These are phyloP conservation scores for Pseudopodoces humilis DNA, from an alignment of 2,113 vertebrate genomes.

Conservation along the genomic window DNA sequence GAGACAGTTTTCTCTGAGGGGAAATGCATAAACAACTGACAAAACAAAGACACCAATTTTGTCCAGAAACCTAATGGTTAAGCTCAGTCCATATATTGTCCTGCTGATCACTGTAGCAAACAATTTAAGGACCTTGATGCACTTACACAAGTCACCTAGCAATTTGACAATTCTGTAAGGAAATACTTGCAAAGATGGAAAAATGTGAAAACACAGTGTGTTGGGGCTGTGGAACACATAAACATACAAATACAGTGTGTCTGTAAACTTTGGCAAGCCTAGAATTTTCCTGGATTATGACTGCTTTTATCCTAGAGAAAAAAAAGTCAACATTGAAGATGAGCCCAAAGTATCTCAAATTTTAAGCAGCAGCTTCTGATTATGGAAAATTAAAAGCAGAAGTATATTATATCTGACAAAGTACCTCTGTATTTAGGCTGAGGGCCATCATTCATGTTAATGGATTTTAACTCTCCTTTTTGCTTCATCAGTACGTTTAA, in stretches of 20 bases:
- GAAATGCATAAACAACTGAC: neutral
- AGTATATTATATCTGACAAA: neutral
- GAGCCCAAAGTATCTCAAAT: neutral
- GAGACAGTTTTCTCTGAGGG: neutral
- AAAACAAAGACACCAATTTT: neutral
- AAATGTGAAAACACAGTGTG: neutral
- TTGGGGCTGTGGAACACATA: neutral
- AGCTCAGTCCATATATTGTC: neutral
- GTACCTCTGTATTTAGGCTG: neutral
- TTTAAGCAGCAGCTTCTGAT: neutral
- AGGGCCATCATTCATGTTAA: neutral
- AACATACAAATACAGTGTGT: fast-evolving
- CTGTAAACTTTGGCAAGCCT: neutral
- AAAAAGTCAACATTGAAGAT: neutral
- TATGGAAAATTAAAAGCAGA: neutral
- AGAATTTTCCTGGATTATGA: neutral
- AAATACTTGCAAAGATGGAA: neutral
- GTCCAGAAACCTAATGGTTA: neutral
- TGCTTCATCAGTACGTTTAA: neutral
- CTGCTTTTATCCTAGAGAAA: neutral
- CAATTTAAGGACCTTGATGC: neutral
- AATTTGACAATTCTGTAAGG: neutral
- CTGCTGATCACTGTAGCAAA: neutral
- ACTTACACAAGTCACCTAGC: neutral
- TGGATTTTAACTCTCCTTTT: neutral